Conservation (phyloP, 2,888 invertebrate species). For the Alloplasta piceator region DNA sequence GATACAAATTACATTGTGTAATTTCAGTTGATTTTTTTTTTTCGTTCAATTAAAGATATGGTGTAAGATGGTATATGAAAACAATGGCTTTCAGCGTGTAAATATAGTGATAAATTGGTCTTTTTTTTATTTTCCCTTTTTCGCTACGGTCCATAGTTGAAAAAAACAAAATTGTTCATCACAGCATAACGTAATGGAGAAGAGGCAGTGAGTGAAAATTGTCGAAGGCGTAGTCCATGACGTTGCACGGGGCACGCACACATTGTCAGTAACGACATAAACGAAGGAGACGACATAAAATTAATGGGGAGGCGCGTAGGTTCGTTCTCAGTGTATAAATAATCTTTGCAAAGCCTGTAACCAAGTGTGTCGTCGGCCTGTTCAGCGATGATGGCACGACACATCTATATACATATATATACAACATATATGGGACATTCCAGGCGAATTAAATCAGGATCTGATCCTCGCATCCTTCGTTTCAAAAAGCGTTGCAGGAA, state of each 20-base stretch:
- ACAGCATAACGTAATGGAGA: conserved; percentile 27
- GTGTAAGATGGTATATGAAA: conserved; percentile 4
- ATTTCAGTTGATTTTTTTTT: no score
- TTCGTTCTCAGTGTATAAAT: conserved; percentile 9
- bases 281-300: conserved; percentile 2
- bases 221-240: conserved; percentile 29
- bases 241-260: conserved; percentile 7
- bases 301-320: neutral
- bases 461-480: no score
- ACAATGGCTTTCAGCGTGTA: conserved; percentile 1
- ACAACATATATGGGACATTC: no score
- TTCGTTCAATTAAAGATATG: neutral
- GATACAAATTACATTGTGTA: no score
- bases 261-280: conserved; percentile 5
- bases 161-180: conserved; percentile 14
- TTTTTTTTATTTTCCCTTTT: neutral
- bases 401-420: neutral
- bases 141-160: neutral
- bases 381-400: conserved; percentile 5
- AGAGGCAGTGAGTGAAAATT: conserved; percentile 18
- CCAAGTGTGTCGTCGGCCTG: conserved; percentile 24
- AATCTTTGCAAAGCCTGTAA: conserved; percentile 49
- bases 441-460: no score
- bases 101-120: conserved; percentile 9
- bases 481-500: no score